Evolutionary conservation across 2,113 vertebrate genomes (phyloP).

Genomic region (Psittacus erithacus): DNA sequence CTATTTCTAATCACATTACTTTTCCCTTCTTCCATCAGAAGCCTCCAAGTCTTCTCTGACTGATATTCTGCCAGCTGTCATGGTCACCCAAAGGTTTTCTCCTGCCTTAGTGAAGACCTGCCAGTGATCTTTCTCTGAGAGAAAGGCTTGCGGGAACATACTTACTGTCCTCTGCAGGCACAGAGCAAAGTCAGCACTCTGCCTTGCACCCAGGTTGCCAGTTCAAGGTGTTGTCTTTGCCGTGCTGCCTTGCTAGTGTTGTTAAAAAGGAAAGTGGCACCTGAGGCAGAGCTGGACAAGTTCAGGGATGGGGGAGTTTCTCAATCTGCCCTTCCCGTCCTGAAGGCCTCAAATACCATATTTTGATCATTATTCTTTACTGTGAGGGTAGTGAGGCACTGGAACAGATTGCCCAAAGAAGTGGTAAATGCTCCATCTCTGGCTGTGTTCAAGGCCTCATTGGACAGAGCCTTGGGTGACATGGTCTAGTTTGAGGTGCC

Average conservation of each 20-base stretch:
- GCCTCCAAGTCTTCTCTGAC: background rate
- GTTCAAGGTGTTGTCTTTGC: no score
- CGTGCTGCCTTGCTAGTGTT: accelerated
- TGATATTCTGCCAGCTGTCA: background rate
- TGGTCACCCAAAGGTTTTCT: background rate
- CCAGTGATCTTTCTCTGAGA: background rate
- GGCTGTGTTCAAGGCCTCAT: background rate
- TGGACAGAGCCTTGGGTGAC: background rate
- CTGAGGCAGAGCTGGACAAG: background rate
- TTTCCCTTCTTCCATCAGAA: background rate
- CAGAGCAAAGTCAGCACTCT: accelerated
- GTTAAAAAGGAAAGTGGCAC: background rate
- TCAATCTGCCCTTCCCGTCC: background rate
- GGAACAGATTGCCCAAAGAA: background rate
- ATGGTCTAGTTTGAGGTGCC: background rate
- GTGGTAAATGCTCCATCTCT: background rate
- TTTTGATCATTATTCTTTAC: background rate
- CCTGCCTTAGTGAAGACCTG: background rate
- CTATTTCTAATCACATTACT: background rate
- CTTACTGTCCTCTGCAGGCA: background rate
- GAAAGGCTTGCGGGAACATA: accelerated
- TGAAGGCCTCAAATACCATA: accelerated
- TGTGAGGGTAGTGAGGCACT: background rate
- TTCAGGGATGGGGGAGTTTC: no score
- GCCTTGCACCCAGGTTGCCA: background rate